These are phyloP conservation scores for Empidonax alnorum DNA, from an alignment of 2,113 vertebrate genomes.

Conservation along the genomic window DNA sequence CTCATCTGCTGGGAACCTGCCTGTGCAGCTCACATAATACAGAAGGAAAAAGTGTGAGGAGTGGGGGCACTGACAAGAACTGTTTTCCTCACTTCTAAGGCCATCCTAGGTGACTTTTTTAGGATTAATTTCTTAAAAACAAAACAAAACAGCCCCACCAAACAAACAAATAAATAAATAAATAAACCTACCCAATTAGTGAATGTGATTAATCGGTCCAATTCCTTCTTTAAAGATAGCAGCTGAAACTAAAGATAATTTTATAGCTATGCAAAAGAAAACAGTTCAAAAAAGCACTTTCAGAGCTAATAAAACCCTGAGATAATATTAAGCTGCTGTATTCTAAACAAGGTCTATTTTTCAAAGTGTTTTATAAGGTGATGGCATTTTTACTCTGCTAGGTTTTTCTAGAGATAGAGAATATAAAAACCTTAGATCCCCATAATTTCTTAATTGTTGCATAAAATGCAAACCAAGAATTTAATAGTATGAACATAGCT, in stretches of 20 bases:
- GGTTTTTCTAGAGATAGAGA: background rate
- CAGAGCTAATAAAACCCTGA: background rate
- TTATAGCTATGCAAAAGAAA: background rate
- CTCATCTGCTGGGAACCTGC: background rate
- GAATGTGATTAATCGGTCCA: background rate
- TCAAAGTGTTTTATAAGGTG: background rate
- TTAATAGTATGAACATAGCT: background rate
- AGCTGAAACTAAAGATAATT: background rate
- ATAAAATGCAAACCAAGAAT: background rate
- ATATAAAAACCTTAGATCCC: background rate
- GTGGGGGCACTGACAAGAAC: constrained; percentile 1
- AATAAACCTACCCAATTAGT: background rate
- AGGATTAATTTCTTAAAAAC: background rate
- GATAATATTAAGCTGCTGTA: background rate
- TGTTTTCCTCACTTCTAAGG: background rate
- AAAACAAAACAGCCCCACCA: too few relatives aligned
- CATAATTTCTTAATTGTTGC: background rate
- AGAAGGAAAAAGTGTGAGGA: background rate
- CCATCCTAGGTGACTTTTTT: background rate
- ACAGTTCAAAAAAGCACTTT: background rate
- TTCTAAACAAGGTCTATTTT: background rate
- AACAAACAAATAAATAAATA: too few relatives aligned
- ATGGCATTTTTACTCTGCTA: background rate
- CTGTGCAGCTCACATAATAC: background rate
- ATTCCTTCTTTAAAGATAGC: background rate